A percentile compares a stretch with the other conserved stretches of the same genome.
phyloP scores from a whole-genome alignment of 1,140 invertebrate genomes.

The Aricia agestis region DNA sequence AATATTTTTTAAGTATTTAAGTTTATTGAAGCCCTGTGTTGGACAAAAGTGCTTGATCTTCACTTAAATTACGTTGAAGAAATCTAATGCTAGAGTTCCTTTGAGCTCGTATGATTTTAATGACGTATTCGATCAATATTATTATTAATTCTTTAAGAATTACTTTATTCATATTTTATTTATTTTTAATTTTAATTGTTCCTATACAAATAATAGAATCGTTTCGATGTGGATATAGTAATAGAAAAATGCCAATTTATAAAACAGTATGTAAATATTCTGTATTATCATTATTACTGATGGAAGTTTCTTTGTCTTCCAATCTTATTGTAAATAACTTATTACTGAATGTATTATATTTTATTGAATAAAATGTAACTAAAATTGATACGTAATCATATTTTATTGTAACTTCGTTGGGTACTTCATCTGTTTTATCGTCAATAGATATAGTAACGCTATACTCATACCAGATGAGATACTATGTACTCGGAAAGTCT shows the following conservation, averaged over 20 bases:
- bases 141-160: background rate
- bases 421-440: too few species aligned
- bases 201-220: background rate
- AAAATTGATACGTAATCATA: background rate
- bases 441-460: too few species aligned
- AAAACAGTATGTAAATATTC: conserved; percentile 10
- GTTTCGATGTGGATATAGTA: background rate
- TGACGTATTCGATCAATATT: background rate
- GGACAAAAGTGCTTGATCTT: too few species aligned
- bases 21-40: too few species aligned
- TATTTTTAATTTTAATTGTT: background rate
- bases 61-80: too few species aligned
- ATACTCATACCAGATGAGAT: too few species aligned
- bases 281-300: conserved; percentile 13
- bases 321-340: conserved; percentile 12
- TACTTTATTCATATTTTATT: background rate
- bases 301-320: conserved; percentile 20
- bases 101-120: background rate
- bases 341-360: background rate
- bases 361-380: background rate
- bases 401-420: too few species aligned
- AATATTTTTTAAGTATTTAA: background rate
- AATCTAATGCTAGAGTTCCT: too few species aligned
- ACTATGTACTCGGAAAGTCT: too few species aligned
- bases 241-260: conserved; percentile 22